Evolutionary conservation across 2,113 vertebrate genomes (phyloP).

Genomic region (Malurus melanocephalus): DNA sequence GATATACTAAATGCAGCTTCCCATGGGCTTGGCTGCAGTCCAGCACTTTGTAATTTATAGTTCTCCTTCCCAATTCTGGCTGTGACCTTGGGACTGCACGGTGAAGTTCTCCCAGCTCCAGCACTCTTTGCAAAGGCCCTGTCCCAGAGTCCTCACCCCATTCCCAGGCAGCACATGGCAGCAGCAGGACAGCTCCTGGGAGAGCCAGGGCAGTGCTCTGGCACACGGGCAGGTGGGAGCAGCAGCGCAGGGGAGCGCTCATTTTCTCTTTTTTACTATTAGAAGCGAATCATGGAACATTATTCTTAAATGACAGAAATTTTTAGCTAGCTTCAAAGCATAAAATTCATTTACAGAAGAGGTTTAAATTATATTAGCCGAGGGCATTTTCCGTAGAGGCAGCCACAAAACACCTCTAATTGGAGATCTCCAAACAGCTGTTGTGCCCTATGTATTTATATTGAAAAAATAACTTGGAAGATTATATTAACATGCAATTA

Average conservation of each 20-base stretch:
- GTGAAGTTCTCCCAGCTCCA: neutral
- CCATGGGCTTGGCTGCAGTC: conserved; percentile 70
- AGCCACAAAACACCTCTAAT: conserved; percentile 58
- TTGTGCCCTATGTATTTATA: neutral
- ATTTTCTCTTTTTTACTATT: neutral
- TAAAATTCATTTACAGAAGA: conserved; percentile 34
- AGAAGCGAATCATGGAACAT: neutral
- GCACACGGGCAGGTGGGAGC: neutral
- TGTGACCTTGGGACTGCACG: conserved; percentile 67
- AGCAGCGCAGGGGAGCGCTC: neutral
- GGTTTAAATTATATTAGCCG: conserved; percentile 25
- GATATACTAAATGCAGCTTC: conserved; percentile 70
- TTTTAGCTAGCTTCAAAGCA: conserved; percentile 27
- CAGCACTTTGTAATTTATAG: conserved; percentile 70
- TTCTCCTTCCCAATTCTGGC: conserved; percentile 42
- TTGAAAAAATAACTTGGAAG: conserved; percentile 38
- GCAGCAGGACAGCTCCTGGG: neutral
- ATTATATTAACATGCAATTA: conserved; percentile 44
- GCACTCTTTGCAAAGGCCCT: fast-evolving
- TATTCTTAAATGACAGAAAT: conserved; percentile 48
- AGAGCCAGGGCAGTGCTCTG: neutral
- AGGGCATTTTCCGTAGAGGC: conserved; percentile 51
- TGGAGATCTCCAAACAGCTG: conserved; percentile 44
- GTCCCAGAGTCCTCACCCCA: fast-evolving
- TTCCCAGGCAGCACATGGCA: neutral